Conservation (phyloP, 2,888 invertebrate genomes). For the Corythucha ciliata region DNA sequence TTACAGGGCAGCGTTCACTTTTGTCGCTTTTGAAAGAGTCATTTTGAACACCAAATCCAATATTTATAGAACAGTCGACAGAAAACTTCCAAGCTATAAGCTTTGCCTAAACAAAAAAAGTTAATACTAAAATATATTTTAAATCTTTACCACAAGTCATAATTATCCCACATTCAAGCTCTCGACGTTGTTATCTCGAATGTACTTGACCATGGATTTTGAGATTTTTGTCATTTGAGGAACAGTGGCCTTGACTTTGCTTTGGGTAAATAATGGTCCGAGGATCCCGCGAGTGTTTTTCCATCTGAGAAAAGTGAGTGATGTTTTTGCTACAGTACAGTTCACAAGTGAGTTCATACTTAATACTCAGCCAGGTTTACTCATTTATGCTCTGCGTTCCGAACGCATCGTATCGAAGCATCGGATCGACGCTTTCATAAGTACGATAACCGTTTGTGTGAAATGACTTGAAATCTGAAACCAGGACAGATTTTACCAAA, state of each 20-base stretch:
- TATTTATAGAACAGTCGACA: too few species aligned
- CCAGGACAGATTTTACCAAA: slow-evolving; percentile 1
- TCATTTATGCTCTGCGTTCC: background rate
- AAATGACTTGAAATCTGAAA: background rate
- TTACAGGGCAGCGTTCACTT: too few species aligned
- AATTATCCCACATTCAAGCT: background rate
- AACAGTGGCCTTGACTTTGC: background rate
- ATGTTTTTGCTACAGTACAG: background rate
- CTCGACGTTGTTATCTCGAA: background rate
- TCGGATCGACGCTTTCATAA: background rate
- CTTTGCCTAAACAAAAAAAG: too few species aligned
- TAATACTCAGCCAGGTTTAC: too few species aligned
- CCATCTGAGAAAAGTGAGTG: slow-evolving; percentile 10
- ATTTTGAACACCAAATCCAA: too few species aligned
- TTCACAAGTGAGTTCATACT: too few species aligned
- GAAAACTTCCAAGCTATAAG: too few species aligned
- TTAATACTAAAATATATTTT: too few species aligned
- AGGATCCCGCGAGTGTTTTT: slow-evolving; percentile 2
- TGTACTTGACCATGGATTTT: background rate
- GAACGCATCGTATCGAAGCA: background rate
- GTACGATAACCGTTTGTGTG: background rate
- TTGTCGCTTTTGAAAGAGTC: too few species aligned
- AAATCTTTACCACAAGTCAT: too few species aligned
- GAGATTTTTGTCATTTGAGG: background rate
- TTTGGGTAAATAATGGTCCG: background rate